phyloP scores from a whole-genome alignment of 2,888 invertebrate species.

The Phytoseiulus persimilis region DNA sequence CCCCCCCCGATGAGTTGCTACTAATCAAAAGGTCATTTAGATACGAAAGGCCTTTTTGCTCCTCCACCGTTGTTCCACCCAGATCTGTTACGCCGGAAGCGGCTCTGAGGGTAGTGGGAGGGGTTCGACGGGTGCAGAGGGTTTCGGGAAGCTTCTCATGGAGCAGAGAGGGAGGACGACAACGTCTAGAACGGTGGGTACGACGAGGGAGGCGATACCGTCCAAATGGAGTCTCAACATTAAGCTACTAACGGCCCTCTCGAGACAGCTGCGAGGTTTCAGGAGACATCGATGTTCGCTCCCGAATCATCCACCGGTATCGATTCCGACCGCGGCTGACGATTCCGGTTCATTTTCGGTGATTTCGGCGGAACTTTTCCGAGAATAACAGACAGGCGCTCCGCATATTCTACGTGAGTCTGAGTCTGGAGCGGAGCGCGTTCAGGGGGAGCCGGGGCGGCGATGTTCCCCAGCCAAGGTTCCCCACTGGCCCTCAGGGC shows the following conservation, averaged over 20 bases:
- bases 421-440: too few species aligned
- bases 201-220: not conserved
- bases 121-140: not conserved
- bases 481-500: too few species aligned
- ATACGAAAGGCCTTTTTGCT: not conserved
- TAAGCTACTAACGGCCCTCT: not conserved
- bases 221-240: not conserved
- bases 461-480: too few species aligned
- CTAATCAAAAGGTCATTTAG: conserved; percentile 37
- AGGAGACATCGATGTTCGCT: not conserved
- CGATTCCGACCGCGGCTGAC: not conserved
- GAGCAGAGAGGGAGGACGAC: not conserved
- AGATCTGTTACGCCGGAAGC: not conserved
- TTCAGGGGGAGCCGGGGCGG: too few species aligned
- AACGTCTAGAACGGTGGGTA: not conserved
- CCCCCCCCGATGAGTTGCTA: conserved; percentile 19
- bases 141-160: not conserved
- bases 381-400: too few species aligned
- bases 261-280: not conserved
- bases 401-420: too few species aligned
- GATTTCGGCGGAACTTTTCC: not conserved
- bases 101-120: not conserved
- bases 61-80: not conserved
- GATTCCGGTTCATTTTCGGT: not conserved
- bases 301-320: not conserved